phyloP scores from a whole-genome alignment of 2,888 invertebrate genomes.

The Tipula vernalis region DNA sequence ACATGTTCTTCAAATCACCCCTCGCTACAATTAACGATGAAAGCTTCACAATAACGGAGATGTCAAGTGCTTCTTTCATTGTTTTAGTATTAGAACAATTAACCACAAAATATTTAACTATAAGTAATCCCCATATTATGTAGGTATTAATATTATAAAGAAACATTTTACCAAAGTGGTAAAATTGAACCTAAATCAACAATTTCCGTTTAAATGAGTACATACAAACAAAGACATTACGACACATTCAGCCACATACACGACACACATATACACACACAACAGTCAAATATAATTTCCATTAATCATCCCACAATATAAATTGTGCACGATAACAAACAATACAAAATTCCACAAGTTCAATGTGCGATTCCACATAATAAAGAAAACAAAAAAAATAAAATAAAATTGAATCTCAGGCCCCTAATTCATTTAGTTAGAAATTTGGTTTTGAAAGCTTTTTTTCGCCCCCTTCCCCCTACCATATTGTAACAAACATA shows the following conservation, averaged over 20 bases:
- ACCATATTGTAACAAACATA: not conserved
- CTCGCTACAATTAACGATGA: no score
- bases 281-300: not conserved
- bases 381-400: not conserved
- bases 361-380: not conserved
- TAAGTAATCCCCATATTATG: no score
- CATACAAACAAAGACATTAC: not conserved
- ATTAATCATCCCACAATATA: not conserved
- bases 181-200: not conserved
- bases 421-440: not conserved
- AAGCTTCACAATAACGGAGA: no score
- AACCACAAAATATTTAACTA: no score
- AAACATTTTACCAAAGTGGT: not conserved
- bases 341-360: not conserved
- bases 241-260: not conserved
- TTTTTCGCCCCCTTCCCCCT: not conserved
- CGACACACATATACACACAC: not conserved
- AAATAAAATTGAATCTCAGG: not conserved
- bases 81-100: no score
- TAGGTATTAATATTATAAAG: not conserved
- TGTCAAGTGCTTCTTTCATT: no score
- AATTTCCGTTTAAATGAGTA: not conserved
- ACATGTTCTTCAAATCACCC: no score
- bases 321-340: not conserved
- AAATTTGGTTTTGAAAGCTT: not conserved